These are phyloP conservation scores for Uria aalge DNA, from an alignment of 2,113 vertebrate genomes.

Conservation along the genomic window DNA sequence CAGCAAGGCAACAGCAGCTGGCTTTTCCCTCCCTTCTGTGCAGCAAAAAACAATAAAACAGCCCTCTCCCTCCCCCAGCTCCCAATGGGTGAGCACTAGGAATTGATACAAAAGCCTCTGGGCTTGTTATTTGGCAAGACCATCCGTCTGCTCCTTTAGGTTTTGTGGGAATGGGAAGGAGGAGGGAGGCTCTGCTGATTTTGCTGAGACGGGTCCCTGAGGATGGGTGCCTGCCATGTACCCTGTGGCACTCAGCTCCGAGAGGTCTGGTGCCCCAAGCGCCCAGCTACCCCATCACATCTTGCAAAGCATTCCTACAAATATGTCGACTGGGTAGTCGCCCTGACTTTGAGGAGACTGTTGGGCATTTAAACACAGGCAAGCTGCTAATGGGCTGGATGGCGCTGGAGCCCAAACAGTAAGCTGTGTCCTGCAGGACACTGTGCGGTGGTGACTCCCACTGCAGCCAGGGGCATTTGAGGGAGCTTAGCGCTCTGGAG, in stretches of 20 bases:
- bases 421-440: neutral
- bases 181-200: neutral
- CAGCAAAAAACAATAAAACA: neutral
- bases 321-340: neutral
- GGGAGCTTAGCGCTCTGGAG: neutral
- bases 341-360: neutral
- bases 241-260: rapidly evolving
- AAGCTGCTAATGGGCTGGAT: neutral
- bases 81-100: neutral
- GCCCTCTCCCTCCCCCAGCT: neutral
- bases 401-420: neutral
- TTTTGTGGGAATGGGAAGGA: neutral
- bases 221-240: rapidly evolving
- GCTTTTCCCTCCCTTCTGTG: neutral
- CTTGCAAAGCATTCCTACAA: neutral
- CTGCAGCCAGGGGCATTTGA: neutral
- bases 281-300: neutral
- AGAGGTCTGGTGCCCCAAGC: neutral
- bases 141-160: neutral
- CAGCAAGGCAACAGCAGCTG: neutral
- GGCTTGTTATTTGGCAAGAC: neutral
- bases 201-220: neutral
- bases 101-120: neutral
- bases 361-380: neutral
- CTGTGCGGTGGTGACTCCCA: neutral